Evolutionary conservation across 1,140 invertebrate genomes (phyloP).

Genomic region (Arctopsyche grandis): DNA sequence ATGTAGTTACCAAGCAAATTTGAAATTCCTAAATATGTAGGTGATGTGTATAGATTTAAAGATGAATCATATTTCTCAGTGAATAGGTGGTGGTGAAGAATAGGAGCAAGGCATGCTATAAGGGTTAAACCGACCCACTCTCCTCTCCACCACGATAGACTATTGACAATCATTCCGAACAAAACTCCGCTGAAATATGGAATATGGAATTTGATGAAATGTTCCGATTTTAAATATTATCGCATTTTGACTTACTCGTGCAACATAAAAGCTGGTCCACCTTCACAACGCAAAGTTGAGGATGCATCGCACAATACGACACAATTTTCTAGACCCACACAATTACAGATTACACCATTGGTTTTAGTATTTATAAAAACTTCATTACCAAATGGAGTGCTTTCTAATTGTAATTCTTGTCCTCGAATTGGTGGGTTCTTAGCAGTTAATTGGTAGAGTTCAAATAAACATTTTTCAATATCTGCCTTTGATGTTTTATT

Average conservation of each 20-base stretch:
- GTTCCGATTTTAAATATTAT: not conserved
- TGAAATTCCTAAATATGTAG: not conserved
- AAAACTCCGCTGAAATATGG: slow-evolving; percentile 56
- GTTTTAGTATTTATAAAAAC: slow-evolving; percentile 68
- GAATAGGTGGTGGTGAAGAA: slow-evolving; percentile 21
- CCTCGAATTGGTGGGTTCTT: slow-evolving; percentile 41
- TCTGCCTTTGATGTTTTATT: not conserved
- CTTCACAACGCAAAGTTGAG: slow-evolving; percentile 69
- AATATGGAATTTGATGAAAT: not conserved
- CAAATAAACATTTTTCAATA: slow-evolving; percentile 21
- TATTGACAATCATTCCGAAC: slow-evolving; percentile 68
- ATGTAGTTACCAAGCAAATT: slow-evolving; percentile 28
- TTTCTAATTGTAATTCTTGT: slow-evolving; percentile 58
- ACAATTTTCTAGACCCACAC: slow-evolving; percentile 65
- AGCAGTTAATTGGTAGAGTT: not conserved
- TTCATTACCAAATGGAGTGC: slow-evolving; percentile 66
- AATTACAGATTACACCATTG: slow-evolving; percentile 68
- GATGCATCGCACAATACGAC: slow-evolving; percentile 70
- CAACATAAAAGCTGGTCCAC: slow-evolving; percentile 67
- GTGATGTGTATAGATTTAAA: not conserved
- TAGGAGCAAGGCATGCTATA: slow-evolving; percentile 63
- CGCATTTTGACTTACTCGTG: slow-evolving; percentile 15
- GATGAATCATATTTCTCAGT: not conserved
- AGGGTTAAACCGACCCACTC: slow-evolving; percentile 73
- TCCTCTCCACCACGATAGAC: slow-evolving; percentile 70